Evolutionary conservation across 2,888 invertebrate species (phyloP).

Genomic region (Metacarcinus magister): DNA sequence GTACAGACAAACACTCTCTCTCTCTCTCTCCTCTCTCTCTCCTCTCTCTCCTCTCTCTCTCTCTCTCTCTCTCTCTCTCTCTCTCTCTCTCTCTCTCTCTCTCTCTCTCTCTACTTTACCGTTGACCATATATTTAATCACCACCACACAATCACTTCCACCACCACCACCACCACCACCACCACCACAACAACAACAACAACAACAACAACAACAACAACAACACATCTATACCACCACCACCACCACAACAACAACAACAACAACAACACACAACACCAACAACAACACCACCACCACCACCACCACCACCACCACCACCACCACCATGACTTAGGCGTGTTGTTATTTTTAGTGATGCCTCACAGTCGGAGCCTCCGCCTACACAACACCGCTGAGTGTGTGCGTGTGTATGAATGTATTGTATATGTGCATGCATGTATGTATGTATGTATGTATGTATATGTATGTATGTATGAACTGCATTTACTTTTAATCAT

Average conservation of each 20-base stretch:
- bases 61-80: constrained; percentile 42
- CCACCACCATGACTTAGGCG: constrained; percentile 12
- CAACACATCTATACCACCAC: not conserved
- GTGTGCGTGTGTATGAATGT: constrained; percentile 61
- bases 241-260: not conserved
- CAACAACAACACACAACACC: too few species aligned
- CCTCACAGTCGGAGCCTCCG: constrained; percentile 50
- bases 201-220: too few species aligned
- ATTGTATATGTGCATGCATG: constrained; percentile 39
- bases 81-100: not conserved
- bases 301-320: constrained; percentile 22
- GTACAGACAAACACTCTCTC: not conserved
- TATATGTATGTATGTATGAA: not conserved
- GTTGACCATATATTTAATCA: too few species aligned
- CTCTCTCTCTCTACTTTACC: not conserved
- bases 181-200: too few species aligned
- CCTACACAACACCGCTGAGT: constrained; percentile 46
- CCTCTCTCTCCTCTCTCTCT: constrained; percentile 40
- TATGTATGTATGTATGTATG: constrained; percentile 50
- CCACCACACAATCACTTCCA: not conserved
- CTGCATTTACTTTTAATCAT: not conserved
- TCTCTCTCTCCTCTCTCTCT: constrained; percentile 17
- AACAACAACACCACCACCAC: not conserved
- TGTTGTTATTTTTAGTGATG: constrained; percentile 76
- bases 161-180: too few species aligned